Evolutionary conservation across 2,888 invertebrate species (phyloP).

Genomic region (Cerceris ruficornis): DNA sequence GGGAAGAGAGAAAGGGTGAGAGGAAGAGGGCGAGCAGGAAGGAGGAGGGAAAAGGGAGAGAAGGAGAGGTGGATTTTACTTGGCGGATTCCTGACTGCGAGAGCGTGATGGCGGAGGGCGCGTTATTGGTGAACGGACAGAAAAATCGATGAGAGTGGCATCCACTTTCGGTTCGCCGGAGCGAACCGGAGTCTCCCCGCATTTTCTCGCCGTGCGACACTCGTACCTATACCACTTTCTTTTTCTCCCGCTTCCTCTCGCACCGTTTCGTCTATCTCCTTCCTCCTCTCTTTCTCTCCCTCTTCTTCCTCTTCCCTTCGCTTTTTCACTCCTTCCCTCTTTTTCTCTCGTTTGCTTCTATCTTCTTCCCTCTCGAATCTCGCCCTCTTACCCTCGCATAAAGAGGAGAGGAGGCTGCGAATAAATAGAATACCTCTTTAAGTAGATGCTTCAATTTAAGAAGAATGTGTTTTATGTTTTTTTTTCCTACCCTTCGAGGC

Average conservation of each 20-base stretch:
- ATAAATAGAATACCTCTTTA: neutral
- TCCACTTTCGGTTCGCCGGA: conserved; percentile 61
- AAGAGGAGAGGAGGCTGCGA: neutral
- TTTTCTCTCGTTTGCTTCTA: too few relatives aligned
- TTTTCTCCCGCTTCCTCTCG: conserved; percentile 17
- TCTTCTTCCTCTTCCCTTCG: neutral
- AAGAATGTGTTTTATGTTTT: neutral
- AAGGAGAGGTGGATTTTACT: conserved; percentile 56
- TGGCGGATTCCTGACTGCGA: conserved; percentile 66
- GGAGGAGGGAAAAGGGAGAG: neutral
- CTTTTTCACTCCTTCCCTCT: neutral
- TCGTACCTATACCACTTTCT: conserved; percentile 23
- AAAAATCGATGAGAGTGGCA: conserved; percentile 76
- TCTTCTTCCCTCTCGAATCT: conserved; percentile 5
- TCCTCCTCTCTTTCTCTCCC: conserved; percentile 11
- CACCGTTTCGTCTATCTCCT: conserved; percentile 1
- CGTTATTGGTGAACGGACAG: conserved; percentile 77
- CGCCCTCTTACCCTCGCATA: neutral
- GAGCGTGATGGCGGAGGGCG: conserved; percentile 50
- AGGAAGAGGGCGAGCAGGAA: conserved; percentile 3
- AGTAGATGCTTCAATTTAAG: neutral
- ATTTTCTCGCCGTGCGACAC: conserved; percentile 61
- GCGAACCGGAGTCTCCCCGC: conserved; percentile 53
- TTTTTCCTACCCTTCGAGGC: too few relatives aligned
- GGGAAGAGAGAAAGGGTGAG: conserved; percentile 6